Base-by-base conservation (phyloP, 2,113 vertebrate species). In the Ptilonorhynchus violaceus region DNA sequence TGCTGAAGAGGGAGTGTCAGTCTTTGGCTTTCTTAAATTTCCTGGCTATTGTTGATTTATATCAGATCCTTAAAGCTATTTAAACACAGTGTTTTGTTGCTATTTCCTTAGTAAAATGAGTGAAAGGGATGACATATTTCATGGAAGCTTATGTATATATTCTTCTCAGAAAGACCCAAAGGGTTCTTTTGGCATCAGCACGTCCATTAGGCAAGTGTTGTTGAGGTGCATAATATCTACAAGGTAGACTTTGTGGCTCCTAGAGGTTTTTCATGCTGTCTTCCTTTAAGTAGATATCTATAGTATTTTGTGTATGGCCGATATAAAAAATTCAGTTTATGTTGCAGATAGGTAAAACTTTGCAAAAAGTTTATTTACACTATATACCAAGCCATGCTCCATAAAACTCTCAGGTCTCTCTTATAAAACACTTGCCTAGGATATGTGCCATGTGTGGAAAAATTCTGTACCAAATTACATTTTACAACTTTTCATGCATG, bases 31-130 rank as follows among this genome's bases (percentile, higher is more conserved):
- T 94, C 88, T 92, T 84, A 74, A 80, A 92, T 96, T 96, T 97
- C 96, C 95, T 95, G 96, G 56, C 76, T 94, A 96, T 97, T 97
- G 95, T 96, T 96, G 90, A 80, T 97, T 94, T 93, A 81, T 93
- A 95, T 97, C 96, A 92, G 82, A 86, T 70, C 63, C 55, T 75
- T 84, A 70, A 93, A 92, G 64, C 83, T 95, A 86, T 96, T 93
- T 92, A 42, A 94, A 90, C 69, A 88, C 28, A 86, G n/a, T 49
- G 47, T 84, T 94, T 90, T 91, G 47, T 84, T 67, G 42, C 83
- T 86, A 78, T 82, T 97, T 96, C 96, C 96, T 96, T 60, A 81
- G 52, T 39, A 78, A 84, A 93, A 87, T 85, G 76, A 93, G 66
- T 55, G 44, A 94, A 95, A 92, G 18, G 41, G 76, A 78, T 91